Base-by-base conservation (phyloP, 2,888 invertebrate genomes). In the Epirrhoe alternata region DNA sequence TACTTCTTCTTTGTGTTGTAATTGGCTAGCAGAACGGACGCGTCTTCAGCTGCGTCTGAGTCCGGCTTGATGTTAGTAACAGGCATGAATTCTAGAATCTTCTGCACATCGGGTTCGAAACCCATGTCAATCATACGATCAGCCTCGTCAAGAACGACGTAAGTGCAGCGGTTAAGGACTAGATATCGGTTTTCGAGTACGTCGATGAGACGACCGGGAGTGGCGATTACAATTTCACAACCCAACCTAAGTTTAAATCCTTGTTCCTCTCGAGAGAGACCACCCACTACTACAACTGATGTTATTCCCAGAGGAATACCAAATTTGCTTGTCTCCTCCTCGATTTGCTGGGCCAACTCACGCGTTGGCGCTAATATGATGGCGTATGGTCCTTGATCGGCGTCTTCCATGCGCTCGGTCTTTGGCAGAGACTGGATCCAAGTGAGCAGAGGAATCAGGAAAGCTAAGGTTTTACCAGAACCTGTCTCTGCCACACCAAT, bases 121-220 rank as follows among this genome's bases (percentile, higher is more conserved):
- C 99, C 99, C 98, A 99, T 99, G 94, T 99, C 99, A 89, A 99
- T 99, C 99, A 99, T 99, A 83, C 99, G 96, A 94, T 99, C 99
- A 38, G 99, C 99, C 94, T 98, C 97, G 81, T 98, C 98, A 60
- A 98, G 94, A 5, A 98, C 99, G 68, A 99, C 98, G 86, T 99
- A 99, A 0, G 99, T 99, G 88, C 99, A 99, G 82, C 99, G 98
- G 87, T 97, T 98, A 14, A 99, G 93, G 7, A 99, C 99, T 73
- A 99, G 94, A 86, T 99, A 99, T 67, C 99, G 95, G 90, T 99
- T 99, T 91, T 99, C 99, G 69, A 99, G 90, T 0, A 99, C 99
- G 88, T 99, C 99, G 72, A 99, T 98, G 52, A 99, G 95, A 95
- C 99, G 98, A 94, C 99, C 99, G 5, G 99, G 99, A 0, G 99